phyloP scores from a whole-genome alignment of 2,797 vertebrate species.

The Acanthurus leucopareius region DNA sequence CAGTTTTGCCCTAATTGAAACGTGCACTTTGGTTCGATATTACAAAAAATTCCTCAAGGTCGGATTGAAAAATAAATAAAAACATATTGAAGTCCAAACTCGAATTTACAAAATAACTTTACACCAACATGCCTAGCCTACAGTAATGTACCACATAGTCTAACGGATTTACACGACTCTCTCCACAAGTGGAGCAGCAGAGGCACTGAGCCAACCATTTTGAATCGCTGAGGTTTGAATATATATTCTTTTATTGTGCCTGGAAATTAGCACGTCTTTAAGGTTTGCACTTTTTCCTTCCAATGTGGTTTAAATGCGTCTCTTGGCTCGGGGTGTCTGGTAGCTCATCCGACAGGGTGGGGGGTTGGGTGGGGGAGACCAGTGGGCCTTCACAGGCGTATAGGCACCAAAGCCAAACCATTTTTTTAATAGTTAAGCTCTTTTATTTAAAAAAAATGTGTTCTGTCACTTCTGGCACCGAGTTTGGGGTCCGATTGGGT shows the following conservation, averaged over 20 bases:
- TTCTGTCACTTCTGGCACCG: conserved; percentile 21
- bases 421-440: conserved; percentile 43
- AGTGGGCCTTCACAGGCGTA: conserved; percentile 61
- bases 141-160: conserved; percentile 65
- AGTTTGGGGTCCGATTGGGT: conserved; percentile 12
- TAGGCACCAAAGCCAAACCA: conserved; percentile 69
- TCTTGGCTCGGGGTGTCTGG: conserved; percentile 63
- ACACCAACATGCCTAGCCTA: conserved; percentile 81
- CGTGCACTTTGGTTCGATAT: conserved; percentile 89
- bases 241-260: conserved; percentile 71
- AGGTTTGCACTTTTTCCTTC: conserved; percentile 57
- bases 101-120: conserved; percentile 82
- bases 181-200: conserved; percentile 67
- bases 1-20: conserved; percentile 80
- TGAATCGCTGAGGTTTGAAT: conserved; percentile 68
- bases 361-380: conserved; percentile 3
- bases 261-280: conserved; percentile 66
- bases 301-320: conserved; percentile 54
- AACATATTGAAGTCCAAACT: conserved; percentile 77
- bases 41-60: conserved; percentile 84
- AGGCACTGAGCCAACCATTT: conserved; percentile 71
- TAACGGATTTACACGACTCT: conserved; percentile 72
- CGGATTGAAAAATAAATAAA: conserved; percentile 87
- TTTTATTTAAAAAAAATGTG: conserved; percentile 32
- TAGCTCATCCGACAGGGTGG: conserved; percentile 55